Conservation (phyloP, 2,797 vertebrate genomes). For the Hoplostethus atlanticus region DNA sequence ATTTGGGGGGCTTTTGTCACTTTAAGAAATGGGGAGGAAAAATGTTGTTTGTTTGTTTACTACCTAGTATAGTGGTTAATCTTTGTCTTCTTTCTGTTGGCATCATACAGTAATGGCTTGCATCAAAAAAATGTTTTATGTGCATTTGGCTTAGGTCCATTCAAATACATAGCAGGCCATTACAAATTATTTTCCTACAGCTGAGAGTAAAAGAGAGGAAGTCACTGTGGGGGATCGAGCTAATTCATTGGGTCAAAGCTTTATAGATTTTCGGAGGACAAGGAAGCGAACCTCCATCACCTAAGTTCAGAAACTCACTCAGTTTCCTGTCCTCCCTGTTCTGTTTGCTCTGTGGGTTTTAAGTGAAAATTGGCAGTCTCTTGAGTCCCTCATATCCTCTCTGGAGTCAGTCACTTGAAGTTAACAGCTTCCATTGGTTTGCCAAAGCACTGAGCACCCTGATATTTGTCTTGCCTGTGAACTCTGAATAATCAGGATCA, state of each 20-base stretch:
- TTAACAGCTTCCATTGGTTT: slow-evolving; percentile 30
- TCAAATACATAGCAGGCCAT: slow-evolving; percentile 21
- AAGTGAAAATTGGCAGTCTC: slow-evolving; percentile 29
- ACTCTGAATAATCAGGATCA: slow-evolving; percentile 41
- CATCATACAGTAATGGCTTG: not conserved
- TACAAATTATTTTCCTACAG: slow-evolving; percentile 49
- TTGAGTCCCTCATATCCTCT: slow-evolving; percentile 25
- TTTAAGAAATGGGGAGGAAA: slow-evolving; percentile 27
- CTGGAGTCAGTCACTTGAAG: slow-evolving; percentile 20
- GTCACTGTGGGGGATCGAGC: slow-evolving; percentile 22
- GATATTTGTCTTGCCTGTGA: slow-evolving; percentile 33
- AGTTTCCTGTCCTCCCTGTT: slow-evolving; percentile 33
- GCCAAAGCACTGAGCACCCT: slow-evolving; percentile 29
- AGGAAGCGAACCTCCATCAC: slow-evolving; percentile 8
- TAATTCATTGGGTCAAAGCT: slow-evolving; percentile 41
- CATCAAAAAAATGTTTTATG: slow-evolving; percentile 19
- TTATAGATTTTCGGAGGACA: slow-evolving; percentile 18
- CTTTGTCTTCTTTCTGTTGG: not conserved
- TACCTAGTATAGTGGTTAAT: not conserved
- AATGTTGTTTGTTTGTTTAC: slow-evolving; percentile 14
- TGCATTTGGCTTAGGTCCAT: slow-evolving; percentile 28
- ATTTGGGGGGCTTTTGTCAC: slow-evolving; percentile 50
- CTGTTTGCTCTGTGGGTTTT: slow-evolving; percentile 14
- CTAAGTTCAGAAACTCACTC: slow-evolving; percentile 15
- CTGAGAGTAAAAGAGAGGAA: slow-evolving; percentile 53